These are phyloP conservation scores for Jordanella pulchra DNA, from an alignment of 2,797 vertebrate species.

Conservation along the genomic window DNA sequence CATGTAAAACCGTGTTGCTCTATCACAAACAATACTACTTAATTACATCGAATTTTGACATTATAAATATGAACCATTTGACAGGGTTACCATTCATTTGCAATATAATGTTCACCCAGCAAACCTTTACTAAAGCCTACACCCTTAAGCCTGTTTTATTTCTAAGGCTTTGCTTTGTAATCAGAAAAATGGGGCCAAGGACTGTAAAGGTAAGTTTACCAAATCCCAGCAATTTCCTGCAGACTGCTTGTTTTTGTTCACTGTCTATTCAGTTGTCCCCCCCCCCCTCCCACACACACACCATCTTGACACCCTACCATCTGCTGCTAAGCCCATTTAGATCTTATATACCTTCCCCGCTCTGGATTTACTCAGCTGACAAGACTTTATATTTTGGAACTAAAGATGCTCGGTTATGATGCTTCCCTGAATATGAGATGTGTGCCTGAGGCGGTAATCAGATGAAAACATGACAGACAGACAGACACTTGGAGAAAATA, in stretches of 20 bases:
- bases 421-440: slow-evolving; percentile 11
- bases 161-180: slow-evolving; percentile 49
- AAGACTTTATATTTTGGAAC: slow-evolving; percentile 45
- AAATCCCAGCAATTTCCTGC: slow-evolving; percentile 54
- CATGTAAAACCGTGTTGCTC: too few species aligned
- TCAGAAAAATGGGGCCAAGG: slow-evolving; percentile 52
- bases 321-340: slow-evolving; percentile 67
- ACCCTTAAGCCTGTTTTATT: slow-evolving; percentile 32
- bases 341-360: slow-evolving; percentile 57
- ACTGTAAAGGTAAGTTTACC: slow-evolving; percentile 58
- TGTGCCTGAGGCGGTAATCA: slow-evolving; percentile 6
- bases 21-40: not conserved
- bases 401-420: slow-evolving; percentile 42
- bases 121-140: slow-evolving; percentile 10
- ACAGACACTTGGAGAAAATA: slow-evolving; percentile 46
- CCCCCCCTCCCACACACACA: slow-evolving; percentile 5
- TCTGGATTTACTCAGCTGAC: slow-evolving; percentile 65
- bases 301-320: slow-evolving; percentile 72
- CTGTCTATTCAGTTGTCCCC: slow-evolving; percentile 48
- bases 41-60: not conserved
- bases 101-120: not conserved
- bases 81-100: not conserved
- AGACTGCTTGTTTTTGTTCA: slow-evolving; percentile 60
- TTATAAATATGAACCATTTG: not conserved
- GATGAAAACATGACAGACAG: slow-evolving; percentile 18